Conservation (phyloP, 2,797 vertebrate genomes). For the Sebastes hopkinsi region DNA sequence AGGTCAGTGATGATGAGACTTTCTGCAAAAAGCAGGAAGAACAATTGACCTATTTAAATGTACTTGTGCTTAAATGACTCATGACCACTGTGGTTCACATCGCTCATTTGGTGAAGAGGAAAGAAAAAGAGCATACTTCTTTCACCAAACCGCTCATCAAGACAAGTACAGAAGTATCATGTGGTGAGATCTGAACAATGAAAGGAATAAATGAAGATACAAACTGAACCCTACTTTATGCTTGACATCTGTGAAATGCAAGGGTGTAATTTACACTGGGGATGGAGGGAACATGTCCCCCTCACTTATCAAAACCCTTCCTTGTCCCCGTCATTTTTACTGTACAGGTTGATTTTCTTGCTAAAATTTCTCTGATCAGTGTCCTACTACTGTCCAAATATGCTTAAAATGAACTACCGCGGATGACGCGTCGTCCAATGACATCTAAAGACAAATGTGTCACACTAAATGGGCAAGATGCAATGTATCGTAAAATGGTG, state of each 20-base stretch:
- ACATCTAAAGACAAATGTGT: not conserved
- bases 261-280: not conserved
- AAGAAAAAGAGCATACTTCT: not conserved
- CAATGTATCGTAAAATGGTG: too few species aligned
- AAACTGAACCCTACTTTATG: not conserved
- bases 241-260: not conserved
- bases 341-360: not conserved
- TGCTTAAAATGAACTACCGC: not conserved
- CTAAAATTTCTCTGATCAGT: not conserved
- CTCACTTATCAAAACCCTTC: not conserved
- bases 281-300: not conserved
- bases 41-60: slow-evolving; percentile 8
- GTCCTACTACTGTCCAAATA: not conserved
- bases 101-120: not conserved
- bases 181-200: not conserved
- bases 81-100: not conserved
- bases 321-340: not conserved
- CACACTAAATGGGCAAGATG: not conserved
- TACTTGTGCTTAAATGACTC: not conserved
- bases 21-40: slow-evolving; percentile 1
- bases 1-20: slow-evolving; percentile 40
- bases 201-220: not conserved
- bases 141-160: not conserved
- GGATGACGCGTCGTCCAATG: not conserved
- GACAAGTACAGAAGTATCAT: not conserved